Evolutionary conservation across 2,888 invertebrate genomes (phyloP), one percentile per base, ranked within the genome.

Genomic region (Eretmocerus hayati): DNA sequence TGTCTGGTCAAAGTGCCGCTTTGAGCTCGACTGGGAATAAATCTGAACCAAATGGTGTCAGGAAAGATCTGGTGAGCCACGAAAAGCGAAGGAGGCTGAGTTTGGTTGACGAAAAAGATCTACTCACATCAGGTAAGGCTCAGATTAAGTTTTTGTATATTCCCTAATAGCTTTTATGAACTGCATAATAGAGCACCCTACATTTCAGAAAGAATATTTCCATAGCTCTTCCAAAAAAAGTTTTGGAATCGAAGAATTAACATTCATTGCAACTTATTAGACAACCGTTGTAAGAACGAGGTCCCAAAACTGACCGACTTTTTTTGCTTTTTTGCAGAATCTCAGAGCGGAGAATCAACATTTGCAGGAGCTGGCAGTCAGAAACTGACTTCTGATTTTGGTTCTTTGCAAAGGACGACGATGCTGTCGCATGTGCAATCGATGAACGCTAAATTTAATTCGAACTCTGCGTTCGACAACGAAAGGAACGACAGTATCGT

Each of bases 51-150:
- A 83, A 83, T 56, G 83, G 83, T 32, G 58, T 71, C 36, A 62
- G 66, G 38, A 71, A 68, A 49, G 69, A 71, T 53, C 74, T 82
- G 52, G 71, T 79, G 44, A 71, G 73, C 50, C 77, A 77, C 19
- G 83, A 84, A 58, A 83, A 83, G 72, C 79, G 81, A 66, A 73
- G 83, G 65, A 77, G 83, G 59, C 74, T 79, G 59, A 71, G 69
- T 53, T 59, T 69, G 52, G 62, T 67, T 55, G 72, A 69, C 23
- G 71, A 71, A 44, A 70, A 71, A 52, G 71, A 72, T 62, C 62
- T 69, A 49, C 67, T 65, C 58, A 59, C 64, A 61, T 60, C 63
- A 64, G 71, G 71, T 69, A 53, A 56, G 42, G 43, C 38, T 46
- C 36, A 13, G 21, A 26, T 11, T 26, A 11, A 26, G 11, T 26